phyloP scores from a whole-genome alignment of 2,888 invertebrate genomes.

The Eristalis tenax region DNA sequence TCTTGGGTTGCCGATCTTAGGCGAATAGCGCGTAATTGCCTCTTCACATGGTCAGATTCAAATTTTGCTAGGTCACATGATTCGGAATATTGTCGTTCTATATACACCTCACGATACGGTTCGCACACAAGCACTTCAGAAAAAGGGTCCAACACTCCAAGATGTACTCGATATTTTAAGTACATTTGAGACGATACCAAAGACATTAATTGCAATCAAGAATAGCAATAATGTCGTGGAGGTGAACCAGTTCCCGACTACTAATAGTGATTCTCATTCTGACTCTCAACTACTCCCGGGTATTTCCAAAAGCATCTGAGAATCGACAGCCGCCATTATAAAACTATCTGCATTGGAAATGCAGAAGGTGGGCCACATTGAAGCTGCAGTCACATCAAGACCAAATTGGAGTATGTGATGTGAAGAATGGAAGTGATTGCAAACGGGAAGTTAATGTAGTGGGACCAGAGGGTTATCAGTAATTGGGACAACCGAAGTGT shows the following conservation, averaged over 20 bases:
- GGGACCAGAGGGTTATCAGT: too few relatives aligned
- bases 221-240: neutral
- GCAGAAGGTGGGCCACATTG: conserved; percentile 15
- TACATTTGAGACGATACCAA: conserved; percentile 3
- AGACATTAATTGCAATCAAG: neutral
- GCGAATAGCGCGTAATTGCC: too few relatives aligned
- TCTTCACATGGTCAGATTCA: too few relatives aligned
- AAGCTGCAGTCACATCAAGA: neutral
- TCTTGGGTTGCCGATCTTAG: too few relatives aligned
- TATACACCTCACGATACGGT: too few relatives aligned
- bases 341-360: conserved; percentile 2
- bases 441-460: too few relatives aligned
- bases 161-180: conserved; percentile 6
- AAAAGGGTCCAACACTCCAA: neutral
- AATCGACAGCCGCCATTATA: conserved; percentile 6
- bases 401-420: too few relatives aligned
- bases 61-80: too few relatives aligned
- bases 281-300: neutral
- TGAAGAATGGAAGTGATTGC: too few relatives aligned
- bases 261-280: neutral
- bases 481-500: too few relatives aligned
- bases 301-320: conserved; percentile 3
- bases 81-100: too few relatives aligned
- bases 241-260: conserved; percentile 2
- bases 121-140: too few relatives aligned